Evolutionary conservation across 2,797 vertebrate species (phyloP).

Genomic region (Scolopax rusticola): DNA sequence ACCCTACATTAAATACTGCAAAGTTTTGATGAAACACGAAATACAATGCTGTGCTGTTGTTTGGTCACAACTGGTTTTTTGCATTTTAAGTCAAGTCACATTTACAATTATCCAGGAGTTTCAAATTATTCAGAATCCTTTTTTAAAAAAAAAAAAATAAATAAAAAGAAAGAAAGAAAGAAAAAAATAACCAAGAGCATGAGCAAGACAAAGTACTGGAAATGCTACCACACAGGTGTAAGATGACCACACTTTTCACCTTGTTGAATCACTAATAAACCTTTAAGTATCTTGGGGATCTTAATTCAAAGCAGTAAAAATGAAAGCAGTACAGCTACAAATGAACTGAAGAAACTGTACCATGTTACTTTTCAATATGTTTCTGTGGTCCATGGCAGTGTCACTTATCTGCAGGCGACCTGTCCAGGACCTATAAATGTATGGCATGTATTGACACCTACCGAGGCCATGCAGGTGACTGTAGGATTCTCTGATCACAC

Average conservation of each 20-base stretch:
- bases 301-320: background rate
- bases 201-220: background rate
- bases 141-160: background rate
- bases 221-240: background rate
- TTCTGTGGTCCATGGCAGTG: background rate
- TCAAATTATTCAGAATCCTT: background rate
- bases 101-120: background rate
- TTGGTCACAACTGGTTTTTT: background rate
- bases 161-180: no score
- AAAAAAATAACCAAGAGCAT: no score
- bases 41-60: background rate
- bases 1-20: background rate
- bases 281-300: background rate
- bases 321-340: background rate
- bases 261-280: background rate
- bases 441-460: background rate
- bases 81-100: background rate
- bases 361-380: background rate
- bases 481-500: background rate
- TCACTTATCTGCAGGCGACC: background rate
- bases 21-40: background rate
- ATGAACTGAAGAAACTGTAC: background rate
- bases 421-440: background rate
- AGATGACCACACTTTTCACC: background rate
- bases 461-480: background rate